phyloP scores from a whole-genome alignment of 2,113 vertebrate species.

The Cololabis saira region DNA sequence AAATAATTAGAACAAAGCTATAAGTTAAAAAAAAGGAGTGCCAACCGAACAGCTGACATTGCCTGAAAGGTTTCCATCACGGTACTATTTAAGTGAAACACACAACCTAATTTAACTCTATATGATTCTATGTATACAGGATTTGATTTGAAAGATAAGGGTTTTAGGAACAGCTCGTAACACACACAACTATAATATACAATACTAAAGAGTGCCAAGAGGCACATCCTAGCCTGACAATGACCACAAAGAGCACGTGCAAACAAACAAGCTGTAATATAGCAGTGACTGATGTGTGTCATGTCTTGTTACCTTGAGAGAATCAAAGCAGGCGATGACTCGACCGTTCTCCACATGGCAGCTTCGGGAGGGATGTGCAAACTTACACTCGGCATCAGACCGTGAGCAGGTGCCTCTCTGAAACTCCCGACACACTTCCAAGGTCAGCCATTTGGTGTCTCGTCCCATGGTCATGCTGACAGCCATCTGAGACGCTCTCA shows the following conservation, averaged over 20 bases:
- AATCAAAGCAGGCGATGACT: constrained; percentile 99
- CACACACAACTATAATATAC: too few relatives aligned
- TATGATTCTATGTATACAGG: too few relatives aligned
- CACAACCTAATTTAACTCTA: too few relatives aligned
- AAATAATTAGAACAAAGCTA: too few relatives aligned
- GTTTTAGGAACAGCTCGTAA: too few relatives aligned
- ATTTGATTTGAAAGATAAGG: too few relatives aligned
- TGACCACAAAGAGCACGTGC: background rate
- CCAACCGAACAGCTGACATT: too few relatives aligned
- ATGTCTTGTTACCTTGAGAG: constrained; percentile 91
- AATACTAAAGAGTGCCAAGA: background rate
- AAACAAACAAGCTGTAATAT: constrained; percentile 18
- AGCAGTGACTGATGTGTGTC: background rate
- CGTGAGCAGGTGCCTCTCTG: constrained; percentile 97
- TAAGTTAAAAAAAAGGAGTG: too few relatives aligned
- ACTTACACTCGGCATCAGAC: constrained; percentile 96
- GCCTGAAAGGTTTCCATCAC: too few relatives aligned
- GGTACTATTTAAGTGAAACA: too few relatives aligned
- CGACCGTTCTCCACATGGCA: constrained; percentile 99
- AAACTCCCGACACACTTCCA: constrained; percentile 99
- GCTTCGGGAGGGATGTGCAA: constrained; percentile 94
- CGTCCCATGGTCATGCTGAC: constrained; percentile 93
- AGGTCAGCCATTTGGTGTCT: constrained; percentile 98
- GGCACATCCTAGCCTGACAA: background rate
- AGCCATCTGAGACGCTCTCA: constrained; percentile 78